These are phyloP conservation scores for Torymus auratus DNA, from an alignment of 2,888 invertebrate genomes.

Conservation along the genomic window DNA sequence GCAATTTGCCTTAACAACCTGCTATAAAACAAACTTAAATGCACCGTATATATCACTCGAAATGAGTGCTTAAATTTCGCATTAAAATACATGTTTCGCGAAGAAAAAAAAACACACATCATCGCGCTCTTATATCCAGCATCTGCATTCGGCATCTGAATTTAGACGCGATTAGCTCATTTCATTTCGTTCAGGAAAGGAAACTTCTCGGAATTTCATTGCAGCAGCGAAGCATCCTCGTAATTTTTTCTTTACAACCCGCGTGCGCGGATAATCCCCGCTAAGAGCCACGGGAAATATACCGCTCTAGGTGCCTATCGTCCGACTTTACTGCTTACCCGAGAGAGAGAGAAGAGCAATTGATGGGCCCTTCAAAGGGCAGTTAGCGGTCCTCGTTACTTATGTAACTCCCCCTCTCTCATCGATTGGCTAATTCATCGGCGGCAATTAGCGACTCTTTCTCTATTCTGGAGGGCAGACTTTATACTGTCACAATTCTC, in stretches of 20 bases:
- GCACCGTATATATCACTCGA: too few relatives aligned
- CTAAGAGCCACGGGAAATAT: not conserved
- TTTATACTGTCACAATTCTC: slow-evolving; percentile 35
- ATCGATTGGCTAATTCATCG: slow-evolving; percentile 66
- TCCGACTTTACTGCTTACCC: too few relatives aligned
- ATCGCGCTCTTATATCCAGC: too few relatives aligned
- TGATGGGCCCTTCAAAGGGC: too few relatives aligned
- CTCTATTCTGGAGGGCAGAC: not conserved
- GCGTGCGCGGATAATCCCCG: slow-evolving; percentile 7
- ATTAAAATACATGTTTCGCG: not conserved
- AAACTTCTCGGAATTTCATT: not conserved
- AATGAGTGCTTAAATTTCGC: too few relatives aligned
- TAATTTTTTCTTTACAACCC: slow-evolving; percentile 31
- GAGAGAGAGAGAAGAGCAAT: too few relatives aligned
- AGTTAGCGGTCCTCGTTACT: slow-evolving; percentile 8
- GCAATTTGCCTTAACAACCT: not conserved
- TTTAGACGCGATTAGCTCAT: not conserved
- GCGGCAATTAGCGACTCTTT: slow-evolving; percentile 61
- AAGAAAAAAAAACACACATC: not conserved
- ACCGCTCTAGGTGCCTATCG: too few relatives aligned
- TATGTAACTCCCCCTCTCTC: slow-evolving; percentile 29
- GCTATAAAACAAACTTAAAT: not conserved
- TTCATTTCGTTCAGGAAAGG: not conserved
- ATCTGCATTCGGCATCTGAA: not conserved
- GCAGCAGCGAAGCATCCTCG: not conserved